phyloP scores from a whole-genome alignment of 2,888 invertebrate species.

The Acanthopleura granulata region DNA sequence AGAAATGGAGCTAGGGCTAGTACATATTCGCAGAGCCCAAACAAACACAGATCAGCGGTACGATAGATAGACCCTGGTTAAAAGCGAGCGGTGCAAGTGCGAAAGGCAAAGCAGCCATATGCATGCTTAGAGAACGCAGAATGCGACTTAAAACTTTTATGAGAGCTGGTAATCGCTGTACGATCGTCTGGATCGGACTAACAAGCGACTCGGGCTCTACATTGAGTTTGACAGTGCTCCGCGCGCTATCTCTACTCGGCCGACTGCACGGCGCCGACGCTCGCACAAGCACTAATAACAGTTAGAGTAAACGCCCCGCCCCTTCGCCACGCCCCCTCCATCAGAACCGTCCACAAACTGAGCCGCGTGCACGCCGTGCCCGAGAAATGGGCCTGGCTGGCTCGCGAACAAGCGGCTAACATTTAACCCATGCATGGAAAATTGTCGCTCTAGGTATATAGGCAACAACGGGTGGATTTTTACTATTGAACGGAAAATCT shows the following conservation, averaged over 20 bases:
- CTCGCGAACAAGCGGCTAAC: neutral
- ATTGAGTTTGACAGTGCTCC: slow-evolving; percentile 1
- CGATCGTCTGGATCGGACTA: neutral
- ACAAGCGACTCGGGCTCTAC: neutral
- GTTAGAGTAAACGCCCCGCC: neutral
- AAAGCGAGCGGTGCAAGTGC: too few relatives aligned
- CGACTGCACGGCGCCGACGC: slow-evolving; percentile 5
- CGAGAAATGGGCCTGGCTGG: neutral
- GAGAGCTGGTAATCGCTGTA: slow-evolving; percentile 2
- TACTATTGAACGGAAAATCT: too few relatives aligned
- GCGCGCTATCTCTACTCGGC: neutral
- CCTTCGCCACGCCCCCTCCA: neutral
- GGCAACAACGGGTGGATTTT: slow-evolving; percentile 3
- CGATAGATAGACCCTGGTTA: too few relatives aligned
- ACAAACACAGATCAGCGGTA: too few relatives aligned
- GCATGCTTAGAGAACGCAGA: slow-evolving; percentile 7
- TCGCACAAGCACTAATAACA: neutral
- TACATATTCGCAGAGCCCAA: too few relatives aligned
- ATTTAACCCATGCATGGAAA: neutral
- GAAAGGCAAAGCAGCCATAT: neutral
- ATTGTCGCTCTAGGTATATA: neutral
- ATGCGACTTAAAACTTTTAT: slow-evolving; percentile 5
- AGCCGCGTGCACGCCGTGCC: neutral
- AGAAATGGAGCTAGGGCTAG: too few relatives aligned
- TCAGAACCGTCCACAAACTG: neutral